These are phyloP conservation scores for Rana temporaria DNA, from an alignment of 2,113 vertebrate genomes.

Conservation along the genomic window DNA sequence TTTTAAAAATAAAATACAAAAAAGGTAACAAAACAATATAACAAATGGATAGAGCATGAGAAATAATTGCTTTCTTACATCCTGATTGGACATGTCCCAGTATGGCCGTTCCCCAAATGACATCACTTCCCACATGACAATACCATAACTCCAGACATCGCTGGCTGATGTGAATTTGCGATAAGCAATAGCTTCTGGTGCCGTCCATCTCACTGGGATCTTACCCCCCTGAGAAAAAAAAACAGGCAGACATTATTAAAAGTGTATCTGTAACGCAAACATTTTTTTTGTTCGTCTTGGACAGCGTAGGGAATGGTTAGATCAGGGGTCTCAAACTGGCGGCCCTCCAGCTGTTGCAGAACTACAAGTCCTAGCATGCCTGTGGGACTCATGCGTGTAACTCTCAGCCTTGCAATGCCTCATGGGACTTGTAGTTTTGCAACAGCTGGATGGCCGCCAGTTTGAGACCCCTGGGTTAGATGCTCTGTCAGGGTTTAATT, in stretches of 20 bases:
- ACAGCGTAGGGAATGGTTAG: no score
- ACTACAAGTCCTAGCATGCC: no score
- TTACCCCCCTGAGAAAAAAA: conserved; percentile 74
- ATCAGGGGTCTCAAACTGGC: no score
- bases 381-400: no score
- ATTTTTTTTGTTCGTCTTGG: no score
- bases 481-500: no score
- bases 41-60: neutral
- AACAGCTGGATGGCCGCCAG: no score
- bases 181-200: conserved; percentile 80
- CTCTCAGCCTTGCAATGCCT: no score
- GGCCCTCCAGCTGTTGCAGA: no score
- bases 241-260: neutral
- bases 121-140: conserved; percentile 88
- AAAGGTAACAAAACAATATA: neutral
- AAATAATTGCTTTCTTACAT: conserved; percentile 68
- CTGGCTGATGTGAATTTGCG: conserved; percentile 84
- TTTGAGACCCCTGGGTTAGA: no score
- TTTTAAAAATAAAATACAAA: neutral
- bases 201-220: conserved; percentile 83
- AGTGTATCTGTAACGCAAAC: no score
- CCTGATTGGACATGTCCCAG: conserved; percentile 87
- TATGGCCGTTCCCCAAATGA: conserved; percentile 83
- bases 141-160: conserved; percentile 82
- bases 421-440: no score